Base-by-base conservation (phyloP, 2,888 invertebrate genomes). In the Torymus tubicola region DNA sequence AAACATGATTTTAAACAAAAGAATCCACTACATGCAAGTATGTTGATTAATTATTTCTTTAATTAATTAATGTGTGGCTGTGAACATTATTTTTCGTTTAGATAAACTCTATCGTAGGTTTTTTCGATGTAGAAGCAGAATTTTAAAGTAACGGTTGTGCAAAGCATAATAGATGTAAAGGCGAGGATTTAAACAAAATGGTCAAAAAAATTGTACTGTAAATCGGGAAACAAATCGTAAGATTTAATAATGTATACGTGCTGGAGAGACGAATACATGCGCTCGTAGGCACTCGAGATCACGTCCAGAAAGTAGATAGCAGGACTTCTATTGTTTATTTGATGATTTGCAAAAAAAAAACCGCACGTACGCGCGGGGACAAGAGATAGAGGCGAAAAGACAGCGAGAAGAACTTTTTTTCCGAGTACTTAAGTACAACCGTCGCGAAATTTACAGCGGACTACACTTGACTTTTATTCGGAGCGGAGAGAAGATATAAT, bases 41-140 rank as follows among this genome's bases (percentile, higher is more conserved):
- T 83, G 79, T 71, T 82, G 78, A 84, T 83, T 78, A 80, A 77
- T 82, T 82, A 84, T 81, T 83, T 82, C 75, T 85, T 85, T 84
- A 82, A 87, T 86, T 86, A 86, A 88, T 89, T 89, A 88, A 90
- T 90, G 89, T 90, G 90, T 90, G 91, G 91, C 91, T 90, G 91
- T 91, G 91, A 91, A 77, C 73, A 77, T 73, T 82, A 69, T 80
- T 77, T 42, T 77, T 82, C 76, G 53, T 80, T 74, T 82, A 79
- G 75, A 79, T 81, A 79, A 81, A 74, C 65, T 64, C 42, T 81
- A 76, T 68, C 69, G 74, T 81, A 81, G 81, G 16, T 81, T 77
- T 77, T 75, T 73, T 73, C 77, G 72, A 81, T 73, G 72, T 75
- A 74, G 78, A 74, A 42, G 42, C 78, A 75, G 78, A 81, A 78